phyloP scores from a whole-genome alignment of 2,888 invertebrate genomes.

The Sarcophaga variegata region DNA sequence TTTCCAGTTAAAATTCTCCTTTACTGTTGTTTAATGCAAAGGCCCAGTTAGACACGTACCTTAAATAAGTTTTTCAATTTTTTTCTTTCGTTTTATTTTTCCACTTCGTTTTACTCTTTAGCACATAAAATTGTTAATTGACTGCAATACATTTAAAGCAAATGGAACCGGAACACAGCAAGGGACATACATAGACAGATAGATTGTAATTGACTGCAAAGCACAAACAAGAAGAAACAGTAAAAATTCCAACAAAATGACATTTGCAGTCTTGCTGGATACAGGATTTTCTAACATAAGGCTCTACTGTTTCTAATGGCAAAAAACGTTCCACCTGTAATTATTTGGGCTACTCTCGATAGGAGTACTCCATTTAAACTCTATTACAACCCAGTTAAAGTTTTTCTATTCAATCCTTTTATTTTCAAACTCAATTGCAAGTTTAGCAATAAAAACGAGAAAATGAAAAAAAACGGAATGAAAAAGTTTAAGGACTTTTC shows the following conservation, averaged over 20 bases:
- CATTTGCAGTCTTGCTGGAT: background rate
- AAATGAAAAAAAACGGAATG: background rate
- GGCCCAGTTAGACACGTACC: background rate
- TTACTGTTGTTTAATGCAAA: constrained; percentile 35
- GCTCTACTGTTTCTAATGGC: background rate
- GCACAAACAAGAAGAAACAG: background rate
- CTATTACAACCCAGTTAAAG: background rate
- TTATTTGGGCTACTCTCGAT: background rate
- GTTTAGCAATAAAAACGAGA: too few relatives aligned
- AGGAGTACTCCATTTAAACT: background rate
- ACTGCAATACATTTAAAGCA: constrained; percentile 57
- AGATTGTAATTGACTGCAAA: background rate
- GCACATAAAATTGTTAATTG: constrained; percentile 65
- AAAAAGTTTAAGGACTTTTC: background rate
- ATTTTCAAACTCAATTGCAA: background rate
- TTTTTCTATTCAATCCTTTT: background rate
- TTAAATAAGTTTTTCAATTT: background rate
- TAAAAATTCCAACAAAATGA: background rate
- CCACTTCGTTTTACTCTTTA: constrained; percentile 30
- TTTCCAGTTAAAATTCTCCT: background rate
- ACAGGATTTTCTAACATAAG: background rate
- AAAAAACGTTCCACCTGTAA: background rate
- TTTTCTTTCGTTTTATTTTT: constrained; percentile 9
- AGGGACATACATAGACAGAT: constrained; percentile 36
- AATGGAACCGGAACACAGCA: constrained; percentile 30